Evolutionary conservation across 2,797 vertebrate genomes (phyloP).

Genomic region (Anableps anableps): DNA sequence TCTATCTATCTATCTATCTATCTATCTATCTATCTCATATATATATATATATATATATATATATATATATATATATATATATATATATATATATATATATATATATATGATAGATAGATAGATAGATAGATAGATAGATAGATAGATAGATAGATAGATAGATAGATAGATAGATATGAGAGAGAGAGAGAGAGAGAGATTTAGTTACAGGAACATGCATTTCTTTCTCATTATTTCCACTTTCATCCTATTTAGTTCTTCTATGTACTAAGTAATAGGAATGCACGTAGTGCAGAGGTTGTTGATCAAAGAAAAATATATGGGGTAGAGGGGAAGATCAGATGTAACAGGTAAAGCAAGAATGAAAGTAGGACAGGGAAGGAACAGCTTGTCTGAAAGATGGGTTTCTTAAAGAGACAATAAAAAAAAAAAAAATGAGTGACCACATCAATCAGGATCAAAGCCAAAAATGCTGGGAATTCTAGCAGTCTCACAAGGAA

Average conservation of each 20-base stretch:
- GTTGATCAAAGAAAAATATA: constrained; percentile 8
- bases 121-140: no score
- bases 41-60: no score
- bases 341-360: background rate
- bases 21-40: no score
- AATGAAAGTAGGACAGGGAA: background rate
- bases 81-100: no score
- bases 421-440: background rate
- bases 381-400: background rate
- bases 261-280: background rate
- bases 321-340: background rate
- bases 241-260: background rate
- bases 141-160: no score
- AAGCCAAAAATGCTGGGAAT: background rate
- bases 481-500: background rate
- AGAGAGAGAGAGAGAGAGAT: no score
- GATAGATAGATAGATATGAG: no score
- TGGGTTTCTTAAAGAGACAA: background rate
- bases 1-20: no score
- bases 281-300: constrained; percentile 1
- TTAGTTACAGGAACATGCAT: background rate
- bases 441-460: constrained; percentile 5
- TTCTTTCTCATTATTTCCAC: background rate
- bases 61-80: no score
- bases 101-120: no score